A percentile compares a stretch with the other conserved stretches of the same genome.
These are phyloP conservation scores for Pygoscelis adeliae DNA, from an alignment of 2,113 vertebrate genomes.

Conservation along the genomic window DNA sequence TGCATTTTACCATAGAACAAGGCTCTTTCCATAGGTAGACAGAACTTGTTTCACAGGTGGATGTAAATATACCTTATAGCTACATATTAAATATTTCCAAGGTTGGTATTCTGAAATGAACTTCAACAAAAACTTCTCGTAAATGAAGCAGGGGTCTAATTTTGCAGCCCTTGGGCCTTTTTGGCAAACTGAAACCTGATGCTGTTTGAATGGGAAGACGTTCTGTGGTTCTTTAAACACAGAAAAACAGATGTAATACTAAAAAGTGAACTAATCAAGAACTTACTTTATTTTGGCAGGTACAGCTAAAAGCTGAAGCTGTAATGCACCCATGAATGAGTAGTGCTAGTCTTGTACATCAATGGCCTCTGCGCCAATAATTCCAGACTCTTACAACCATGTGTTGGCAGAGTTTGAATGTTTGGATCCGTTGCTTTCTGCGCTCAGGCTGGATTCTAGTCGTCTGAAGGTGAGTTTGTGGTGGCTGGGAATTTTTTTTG, in stretches of 20 bases:
- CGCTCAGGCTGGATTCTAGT: conserved; percentile 90
- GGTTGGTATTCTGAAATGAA: not conserved
- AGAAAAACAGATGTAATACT: not conserved
- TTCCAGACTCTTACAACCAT: conserved; percentile 85
- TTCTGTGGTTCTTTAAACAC: not conserved
- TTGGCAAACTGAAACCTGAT: not conserved
- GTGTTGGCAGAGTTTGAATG: conserved; percentile 91
- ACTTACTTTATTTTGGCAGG: not conserved
- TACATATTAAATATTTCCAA: not conserved
- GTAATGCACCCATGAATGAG: not conserved
- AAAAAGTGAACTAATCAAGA: not conserved
- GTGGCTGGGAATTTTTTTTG: not conserved
- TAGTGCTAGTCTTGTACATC: not conserved
- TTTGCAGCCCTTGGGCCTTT: not conserved
- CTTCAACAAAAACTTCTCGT: accelerated
- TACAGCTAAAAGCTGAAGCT: not conserved
- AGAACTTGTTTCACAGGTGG: not conserved
- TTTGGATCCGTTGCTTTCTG: conserved; percentile 89
- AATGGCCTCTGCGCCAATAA: conserved; percentile 79
- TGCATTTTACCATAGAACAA: not conserved
- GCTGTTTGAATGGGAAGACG: not conserved
- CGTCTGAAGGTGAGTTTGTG: conserved; percentile 85
- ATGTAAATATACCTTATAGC: not conserved
- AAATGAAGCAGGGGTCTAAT: not conserved
- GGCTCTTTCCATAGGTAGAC: accelerated